These are phyloP conservation scores for Canis aureus DNA, from an alignment of 2,113 vertebrate genomes.

Conservation along the genomic window DNA sequence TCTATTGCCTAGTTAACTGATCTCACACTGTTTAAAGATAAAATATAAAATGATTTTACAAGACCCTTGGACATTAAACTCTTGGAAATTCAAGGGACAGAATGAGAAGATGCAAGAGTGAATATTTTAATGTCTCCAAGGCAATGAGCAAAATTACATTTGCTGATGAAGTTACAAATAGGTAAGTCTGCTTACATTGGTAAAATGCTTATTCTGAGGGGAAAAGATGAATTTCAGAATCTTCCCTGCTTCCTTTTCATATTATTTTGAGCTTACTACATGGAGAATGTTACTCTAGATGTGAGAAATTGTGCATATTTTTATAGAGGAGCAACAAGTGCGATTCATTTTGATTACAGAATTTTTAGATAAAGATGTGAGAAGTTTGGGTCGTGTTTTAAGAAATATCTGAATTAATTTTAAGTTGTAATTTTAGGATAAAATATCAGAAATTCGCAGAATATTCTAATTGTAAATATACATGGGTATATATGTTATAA, in stretches of 20 bases:
- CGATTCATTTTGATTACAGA: neutral
- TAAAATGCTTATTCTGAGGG: neutral
- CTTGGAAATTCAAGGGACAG: conserved; percentile 24
- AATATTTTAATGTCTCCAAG: neutral
- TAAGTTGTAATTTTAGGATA: neutral
- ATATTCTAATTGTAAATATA: neutral
- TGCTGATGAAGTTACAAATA: conserved; percentile 39
- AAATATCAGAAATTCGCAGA: neutral
- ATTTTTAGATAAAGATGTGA: conserved; percentile 29
- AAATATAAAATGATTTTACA: conserved; percentile 61
- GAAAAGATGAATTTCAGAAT: conserved; percentile 61
- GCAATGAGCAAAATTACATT: neutral
- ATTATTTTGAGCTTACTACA: neutral
- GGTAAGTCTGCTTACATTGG: conserved; percentile 13
- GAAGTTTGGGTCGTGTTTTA: neutral
- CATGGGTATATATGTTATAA: neutral
- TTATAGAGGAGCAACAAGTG: neutral
- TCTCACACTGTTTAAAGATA: conserved; percentile 6
- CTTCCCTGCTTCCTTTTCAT: neutral
- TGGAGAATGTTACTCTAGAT: neutral
- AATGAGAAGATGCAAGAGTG: conserved; percentile 10
- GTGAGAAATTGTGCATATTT: neutral
- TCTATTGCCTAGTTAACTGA: conserved; percentile 60
- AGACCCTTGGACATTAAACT: neutral
- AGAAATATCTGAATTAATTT: conserved; percentile 51